phyloP scores from a whole-genome alignment of 1,140 invertebrate species.

The Leptopilina boulardi region DNA sequence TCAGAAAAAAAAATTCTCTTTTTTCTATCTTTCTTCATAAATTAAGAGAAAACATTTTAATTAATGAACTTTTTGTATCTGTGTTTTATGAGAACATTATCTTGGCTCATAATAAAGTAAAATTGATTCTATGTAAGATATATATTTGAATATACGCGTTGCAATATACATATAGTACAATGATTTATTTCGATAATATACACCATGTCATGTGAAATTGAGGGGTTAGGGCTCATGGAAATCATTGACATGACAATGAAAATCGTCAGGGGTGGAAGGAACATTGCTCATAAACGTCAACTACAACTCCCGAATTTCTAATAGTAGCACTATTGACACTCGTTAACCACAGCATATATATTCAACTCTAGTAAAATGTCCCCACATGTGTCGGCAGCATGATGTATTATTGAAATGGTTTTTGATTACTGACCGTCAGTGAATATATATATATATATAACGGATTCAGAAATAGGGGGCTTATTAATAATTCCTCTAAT shows the following conservation, averaged over 20 bases:
- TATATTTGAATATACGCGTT: no score
- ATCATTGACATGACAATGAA: slow-evolving; percentile 10
- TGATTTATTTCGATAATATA: background rate
- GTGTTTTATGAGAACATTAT: no score
- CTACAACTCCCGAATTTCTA: slow-evolving; percentile 9
- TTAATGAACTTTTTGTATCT: no score
- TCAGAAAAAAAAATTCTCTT: no score
- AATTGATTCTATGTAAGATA: no score
- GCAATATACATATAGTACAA: no score
- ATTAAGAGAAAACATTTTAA: no score
- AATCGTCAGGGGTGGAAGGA: background rate
- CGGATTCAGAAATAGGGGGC: no score
- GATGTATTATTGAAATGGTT: slow-evolving; percentile 10
- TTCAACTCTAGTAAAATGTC: slow-evolving; percentile 5
- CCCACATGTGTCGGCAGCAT: background rate
- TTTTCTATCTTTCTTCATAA: no score
- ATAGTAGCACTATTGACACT: slow-evolving; percentile 14
- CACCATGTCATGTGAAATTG: background rate
- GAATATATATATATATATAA: no score
- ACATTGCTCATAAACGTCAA: slow-evolving; percentile 17
- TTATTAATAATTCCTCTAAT: no score
- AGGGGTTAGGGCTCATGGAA: background rate
- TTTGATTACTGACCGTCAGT: background rate
- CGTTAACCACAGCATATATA: background rate
- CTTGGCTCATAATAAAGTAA: no score